Evolutionary conservation across 1,140 invertebrate genomes (phyloP).

Genomic region (Liolophura sinensis): DNA sequence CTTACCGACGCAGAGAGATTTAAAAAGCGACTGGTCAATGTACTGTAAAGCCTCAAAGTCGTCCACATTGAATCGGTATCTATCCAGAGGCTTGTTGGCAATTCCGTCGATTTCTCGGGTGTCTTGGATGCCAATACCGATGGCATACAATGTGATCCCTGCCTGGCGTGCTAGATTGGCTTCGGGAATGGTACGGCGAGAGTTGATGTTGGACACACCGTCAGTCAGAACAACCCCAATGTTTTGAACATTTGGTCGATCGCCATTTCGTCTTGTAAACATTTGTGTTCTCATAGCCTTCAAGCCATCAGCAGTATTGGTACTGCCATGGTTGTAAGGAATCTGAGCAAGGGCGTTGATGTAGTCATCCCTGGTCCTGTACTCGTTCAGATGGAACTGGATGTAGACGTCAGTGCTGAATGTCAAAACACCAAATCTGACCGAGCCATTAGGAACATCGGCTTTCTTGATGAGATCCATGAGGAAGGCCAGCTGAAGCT

Average conservation of each 20-base stretch:
- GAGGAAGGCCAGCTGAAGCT: conserved; percentile 29
- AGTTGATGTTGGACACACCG: conserved; percentile 40
- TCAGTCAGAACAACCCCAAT: conserved; percentile 38
- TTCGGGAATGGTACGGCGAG: conserved; percentile 31
- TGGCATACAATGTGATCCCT: conserved; percentile 34
- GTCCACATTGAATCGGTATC: conserved; percentile 24
- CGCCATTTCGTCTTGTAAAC: conserved; percentile 34
- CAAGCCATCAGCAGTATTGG: conserved; percentile 28
- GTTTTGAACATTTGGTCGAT: conserved; percentile 29
- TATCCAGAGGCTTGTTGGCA: conserved; percentile 18
- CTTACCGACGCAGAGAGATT: conserved; percentile 13
- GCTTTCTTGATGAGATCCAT: conserved; percentile 27
- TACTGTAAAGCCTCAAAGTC: conserved; percentile 24
- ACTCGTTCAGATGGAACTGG: conserved; percentile 33
- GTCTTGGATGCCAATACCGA: conserved; percentile 32
- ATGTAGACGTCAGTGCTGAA: conserved; percentile 30
- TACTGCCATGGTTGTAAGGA: conserved; percentile 25
- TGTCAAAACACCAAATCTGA: conserved; percentile 31
- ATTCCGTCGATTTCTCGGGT: conserved; percentile 29
- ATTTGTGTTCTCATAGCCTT: conserved; percentile 27
- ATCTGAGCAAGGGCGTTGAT: conserved; percentile 25
- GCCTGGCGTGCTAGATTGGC: conserved; percentile 17
- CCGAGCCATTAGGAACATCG: conserved; percentile 34
- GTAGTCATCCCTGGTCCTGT: conserved; percentile 19
- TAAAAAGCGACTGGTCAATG: conserved; percentile 9